Evolutionary conservation across 2,113 vertebrate genomes (phyloP).

Genomic region (Phaethon lepturus): DNA sequence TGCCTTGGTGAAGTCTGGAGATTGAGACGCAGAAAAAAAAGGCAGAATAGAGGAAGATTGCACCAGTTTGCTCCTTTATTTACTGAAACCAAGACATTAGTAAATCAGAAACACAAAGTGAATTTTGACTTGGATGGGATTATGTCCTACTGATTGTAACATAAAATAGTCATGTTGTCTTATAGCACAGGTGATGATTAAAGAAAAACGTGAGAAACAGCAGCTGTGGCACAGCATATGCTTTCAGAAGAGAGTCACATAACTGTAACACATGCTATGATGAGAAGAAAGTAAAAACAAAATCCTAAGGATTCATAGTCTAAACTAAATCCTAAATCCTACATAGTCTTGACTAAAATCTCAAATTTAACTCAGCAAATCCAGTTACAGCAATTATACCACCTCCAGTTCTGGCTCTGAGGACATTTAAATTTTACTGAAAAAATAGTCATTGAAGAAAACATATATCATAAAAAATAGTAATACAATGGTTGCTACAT

Average conservation of each 20-base stretch:
- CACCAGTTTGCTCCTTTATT: background rate
- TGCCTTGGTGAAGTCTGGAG: background rate
- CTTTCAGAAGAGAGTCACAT: background rate
- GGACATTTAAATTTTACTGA: background rate
- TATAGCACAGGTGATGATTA: background rate
- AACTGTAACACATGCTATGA: background rate
- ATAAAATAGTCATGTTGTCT: background rate
- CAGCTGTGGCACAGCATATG: background rate
- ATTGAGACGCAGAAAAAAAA: background rate
- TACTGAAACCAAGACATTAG: background rate
- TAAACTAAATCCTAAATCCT: slow-evolving; percentile 17
- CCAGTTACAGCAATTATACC: background rate
- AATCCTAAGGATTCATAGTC: background rate
- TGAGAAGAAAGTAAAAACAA: slow-evolving; percentile 18
- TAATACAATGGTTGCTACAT: background rate
- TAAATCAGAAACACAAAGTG: background rate
- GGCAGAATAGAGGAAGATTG: background rate
- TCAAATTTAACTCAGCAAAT: background rate
- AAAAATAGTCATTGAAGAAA: background rate
- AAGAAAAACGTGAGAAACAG: background rate
- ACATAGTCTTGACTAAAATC: background rate
- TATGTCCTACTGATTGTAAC: background rate
- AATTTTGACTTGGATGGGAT: background rate
- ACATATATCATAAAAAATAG: background rate
- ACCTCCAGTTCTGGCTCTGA: background rate